phyloP scores from a whole-genome alignment of 2,113 vertebrate genomes.

The Pan troglodytes region NHGRI_mPanTro3-v2.1_pri NC_072421.2:150928001-150928500 shows the following conservation, averaged over 20 bases:
- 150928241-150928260: not conserved
- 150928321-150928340: not conserved
- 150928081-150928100: not conserved
- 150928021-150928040: not conserved
- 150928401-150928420: not conserved
- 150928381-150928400: not conserved
- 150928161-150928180: constrained; percentile 85
- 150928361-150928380: not conserved
- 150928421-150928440: not conserved
- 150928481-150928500: not conserved
- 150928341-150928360: not conserved
- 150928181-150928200: constrained; percentile 89
- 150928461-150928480: not conserved
- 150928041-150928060: not conserved
- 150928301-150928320: not conserved
- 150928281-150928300: not conserved
- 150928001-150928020: not conserved
- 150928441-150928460: not conserved
- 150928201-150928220: constrained; percentile 84
- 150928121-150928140: not conserved
- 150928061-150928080: not conserved
- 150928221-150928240: not conserved
- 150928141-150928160: constrained; percentile 86
- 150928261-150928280: too few species aligned
- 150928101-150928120: not conserved